These are phyloP conservation scores for Pandemis corylana DNA, from an alignment of 2,888 invertebrate species.

Conservation along the genomic window DNA sequence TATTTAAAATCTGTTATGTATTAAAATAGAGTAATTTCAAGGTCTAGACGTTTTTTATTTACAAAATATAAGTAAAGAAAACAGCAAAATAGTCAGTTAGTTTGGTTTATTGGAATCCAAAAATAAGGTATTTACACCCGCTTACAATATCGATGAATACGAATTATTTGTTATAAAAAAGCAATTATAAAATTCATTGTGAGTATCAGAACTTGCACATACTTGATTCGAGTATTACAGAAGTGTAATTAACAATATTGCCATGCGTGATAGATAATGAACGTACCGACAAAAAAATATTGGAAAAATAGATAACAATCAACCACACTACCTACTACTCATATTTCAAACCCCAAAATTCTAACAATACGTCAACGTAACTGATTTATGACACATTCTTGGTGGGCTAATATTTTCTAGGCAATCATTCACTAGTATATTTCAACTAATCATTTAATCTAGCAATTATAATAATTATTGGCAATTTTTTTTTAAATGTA, in stretches of 20 bases:
- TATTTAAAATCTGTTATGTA: conserved; percentile 82
- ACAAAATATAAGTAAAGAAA: background rate
- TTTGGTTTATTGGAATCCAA: conserved; percentile 49
- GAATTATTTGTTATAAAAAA: conserved; percentile 12
- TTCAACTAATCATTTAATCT: background rate
- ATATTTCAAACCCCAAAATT: background rate
- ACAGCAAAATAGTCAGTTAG: conserved; percentile 4
- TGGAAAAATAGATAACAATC: background rate
- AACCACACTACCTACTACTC: conserved; percentile 5
- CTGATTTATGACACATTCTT: background rate
- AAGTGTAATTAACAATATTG: conserved; percentile 2
- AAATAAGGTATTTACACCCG: conserved; percentile 56
- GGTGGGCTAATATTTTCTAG: conserved; percentile 1
- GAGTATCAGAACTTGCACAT: background rate
- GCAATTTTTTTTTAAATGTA: background rate
- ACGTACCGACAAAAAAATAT: background rate
- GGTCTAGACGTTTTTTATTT: conserved; percentile 56
- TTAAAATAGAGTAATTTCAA: conserved; percentile 73
- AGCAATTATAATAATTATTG: background rate
- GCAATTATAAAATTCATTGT: conserved; percentile 11
- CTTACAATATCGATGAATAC: conserved; percentile 6
- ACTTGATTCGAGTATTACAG: conserved; percentile 1
- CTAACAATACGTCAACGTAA: background rate
- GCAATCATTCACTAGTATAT: background rate
- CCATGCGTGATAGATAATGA: background rate